These are phyloP conservation scores for Chaetops frenatus DNA, from an alignment of 2,113 vertebrate species.

Conservation along the genomic window DNA sequence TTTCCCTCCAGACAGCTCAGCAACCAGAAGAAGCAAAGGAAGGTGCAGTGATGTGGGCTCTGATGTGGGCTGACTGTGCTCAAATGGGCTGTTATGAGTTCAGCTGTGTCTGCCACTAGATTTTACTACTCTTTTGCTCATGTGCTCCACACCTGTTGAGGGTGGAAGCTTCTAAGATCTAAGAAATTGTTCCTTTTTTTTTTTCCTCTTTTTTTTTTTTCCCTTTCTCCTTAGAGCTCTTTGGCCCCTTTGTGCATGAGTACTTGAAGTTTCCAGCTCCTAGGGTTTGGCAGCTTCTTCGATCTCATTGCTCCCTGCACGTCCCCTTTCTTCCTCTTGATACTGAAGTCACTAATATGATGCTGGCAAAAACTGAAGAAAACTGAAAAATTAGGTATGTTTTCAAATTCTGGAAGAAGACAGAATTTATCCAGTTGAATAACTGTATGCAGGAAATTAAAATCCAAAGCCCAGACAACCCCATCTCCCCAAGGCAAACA, in stretches of 20 bases:
- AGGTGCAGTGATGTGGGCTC: fast-evolving
- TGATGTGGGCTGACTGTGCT: not conserved
- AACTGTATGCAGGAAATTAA: not conserved
- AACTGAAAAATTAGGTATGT: not conserved
- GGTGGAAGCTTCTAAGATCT: not conserved
- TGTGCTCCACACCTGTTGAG: not conserved
- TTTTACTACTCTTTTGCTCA: not conserved
- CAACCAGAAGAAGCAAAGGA: not conserved
- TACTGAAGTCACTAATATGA: not conserved
- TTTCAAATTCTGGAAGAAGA: not conserved
- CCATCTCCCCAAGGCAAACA: not conserved
- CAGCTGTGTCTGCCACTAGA: not conserved
- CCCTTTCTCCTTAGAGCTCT: not conserved
- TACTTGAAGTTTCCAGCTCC: not conserved
- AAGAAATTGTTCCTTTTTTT: not conserved
- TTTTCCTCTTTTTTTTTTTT: not conserved
- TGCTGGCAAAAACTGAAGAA: not conserved
- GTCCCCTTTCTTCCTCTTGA: not conserved
- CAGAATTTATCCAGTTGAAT: not conserved
- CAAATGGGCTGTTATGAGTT: not conserved
- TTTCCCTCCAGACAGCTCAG: not conserved
- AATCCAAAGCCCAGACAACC: not conserved
- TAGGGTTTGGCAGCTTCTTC: not conserved
- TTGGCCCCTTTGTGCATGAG: not conserved
- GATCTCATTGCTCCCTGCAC: not conserved